Conservation (phyloP, 2,113 vertebrate genomes). For the Sarotherodon lohbergeri region DNA sequence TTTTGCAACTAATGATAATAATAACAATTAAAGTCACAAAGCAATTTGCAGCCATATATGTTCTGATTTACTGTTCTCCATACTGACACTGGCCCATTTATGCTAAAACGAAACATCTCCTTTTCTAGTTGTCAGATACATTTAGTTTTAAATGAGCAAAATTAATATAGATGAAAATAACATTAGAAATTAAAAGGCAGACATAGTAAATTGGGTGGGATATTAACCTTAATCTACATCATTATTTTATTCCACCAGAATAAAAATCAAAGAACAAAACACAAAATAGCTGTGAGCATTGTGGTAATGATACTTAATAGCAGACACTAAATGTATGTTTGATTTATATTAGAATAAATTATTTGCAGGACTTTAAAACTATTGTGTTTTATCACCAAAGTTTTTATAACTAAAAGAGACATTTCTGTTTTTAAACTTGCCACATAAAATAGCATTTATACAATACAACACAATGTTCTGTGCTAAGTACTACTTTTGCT, state of each 20-base stretch:
- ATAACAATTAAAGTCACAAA: background rate
- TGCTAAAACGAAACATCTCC: background rate
- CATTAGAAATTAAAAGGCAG: conserved; percentile 2
- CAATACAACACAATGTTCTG: background rate
- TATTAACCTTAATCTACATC: conserved; percentile 3
- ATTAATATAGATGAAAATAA: conserved; percentile 1
- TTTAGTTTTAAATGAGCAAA: conserved; percentile 4
- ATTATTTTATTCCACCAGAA: background rate
- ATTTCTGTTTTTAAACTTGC: background rate
- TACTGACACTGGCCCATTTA: background rate
- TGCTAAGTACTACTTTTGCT: background rate
- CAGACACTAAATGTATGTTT: background rate
- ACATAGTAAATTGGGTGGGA: background rate
- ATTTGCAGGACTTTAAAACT: background rate
- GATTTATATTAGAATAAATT: background rate
- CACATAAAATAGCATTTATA: background rate
- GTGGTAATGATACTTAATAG: background rate
- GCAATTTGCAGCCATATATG: background rate
- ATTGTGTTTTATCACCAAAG: background rate
- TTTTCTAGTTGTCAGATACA: background rate
- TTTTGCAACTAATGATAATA: background rate
- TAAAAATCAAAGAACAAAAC: background rate
- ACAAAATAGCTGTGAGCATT: background rate
- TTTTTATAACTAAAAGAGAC: background rate
- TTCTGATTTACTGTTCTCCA: background rate